Percentiles rank a stretch among this genome's conserved stretches.
These are phyloP conservation scores for Ormyrus labotus DNA, from an alignment of 2,888 invertebrate genomes.

Conservation along the genomic window DNA sequence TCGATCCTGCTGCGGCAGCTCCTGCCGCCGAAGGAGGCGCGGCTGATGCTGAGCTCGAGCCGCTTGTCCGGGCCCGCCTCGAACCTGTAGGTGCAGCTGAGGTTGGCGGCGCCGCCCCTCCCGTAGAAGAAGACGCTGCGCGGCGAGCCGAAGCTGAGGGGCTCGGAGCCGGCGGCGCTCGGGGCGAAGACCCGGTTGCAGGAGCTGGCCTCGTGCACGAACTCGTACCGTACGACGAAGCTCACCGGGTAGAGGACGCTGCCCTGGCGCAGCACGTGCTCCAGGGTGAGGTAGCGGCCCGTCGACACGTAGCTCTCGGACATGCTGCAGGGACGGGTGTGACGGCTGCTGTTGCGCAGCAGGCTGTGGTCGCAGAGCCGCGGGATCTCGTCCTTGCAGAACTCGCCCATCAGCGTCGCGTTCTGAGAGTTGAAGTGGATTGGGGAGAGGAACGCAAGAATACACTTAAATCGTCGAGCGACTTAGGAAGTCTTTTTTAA, in stretches of 20 bases:
- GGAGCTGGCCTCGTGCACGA: slow-evolving; percentile 80
- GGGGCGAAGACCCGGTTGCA: slow-evolving; percentile 72
- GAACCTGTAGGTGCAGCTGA: slow-evolving; percentile 86
- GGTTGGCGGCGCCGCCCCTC: slow-evolving; percentile 86
- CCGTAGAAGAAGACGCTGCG: slow-evolving; percentile 90
- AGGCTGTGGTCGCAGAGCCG: slow-evolving; percentile 86
- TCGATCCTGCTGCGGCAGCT: slow-evolving; percentile 83
- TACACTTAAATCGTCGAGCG: too few relatives aligned
- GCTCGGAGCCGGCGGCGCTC: slow-evolving; percentile 47
- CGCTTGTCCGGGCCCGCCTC: slow-evolving; percentile 84
- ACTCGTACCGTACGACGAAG: slow-evolving; percentile 88
- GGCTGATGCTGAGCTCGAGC: slow-evolving; percentile 83
- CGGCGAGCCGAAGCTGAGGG: slow-evolving; percentile 81
- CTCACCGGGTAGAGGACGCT: slow-evolving; percentile 87
- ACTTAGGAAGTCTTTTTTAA: too few relatives aligned
- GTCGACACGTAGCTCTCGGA: slow-evolving; percentile 88
- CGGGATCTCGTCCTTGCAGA: slow-evolving; percentile 87
- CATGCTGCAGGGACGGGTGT: slow-evolving; percentile 83
- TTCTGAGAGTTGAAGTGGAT: slow-evolving; percentile 59
- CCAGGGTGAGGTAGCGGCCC: slow-evolving; percentile 85
- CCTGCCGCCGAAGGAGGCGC: slow-evolving; percentile 83
- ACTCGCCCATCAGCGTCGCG: slow-evolving; percentile 82
- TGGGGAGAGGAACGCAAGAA: too few relatives aligned
- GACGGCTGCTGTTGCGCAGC: slow-evolving; percentile 83
- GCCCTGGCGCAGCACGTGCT: slow-evolving; percentile 86